Evolutionary conservation across 2,797 vertebrate genomes (phyloP).

Genomic region (Valencia hispanica): DNA sequence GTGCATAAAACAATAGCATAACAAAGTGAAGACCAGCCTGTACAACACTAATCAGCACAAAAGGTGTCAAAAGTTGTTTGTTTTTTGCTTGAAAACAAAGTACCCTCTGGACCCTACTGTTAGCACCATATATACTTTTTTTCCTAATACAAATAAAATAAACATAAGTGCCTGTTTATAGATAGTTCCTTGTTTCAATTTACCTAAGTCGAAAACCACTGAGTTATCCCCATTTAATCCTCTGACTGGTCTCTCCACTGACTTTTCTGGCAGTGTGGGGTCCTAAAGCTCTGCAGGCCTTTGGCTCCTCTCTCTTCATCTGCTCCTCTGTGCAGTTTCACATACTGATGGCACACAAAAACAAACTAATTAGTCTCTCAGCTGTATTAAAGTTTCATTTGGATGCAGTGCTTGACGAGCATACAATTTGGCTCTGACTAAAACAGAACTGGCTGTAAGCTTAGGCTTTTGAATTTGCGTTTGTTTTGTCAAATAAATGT

Average conservation of each 20-base stretch:
- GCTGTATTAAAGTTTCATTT: constrained; percentile 59
- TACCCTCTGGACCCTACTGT: constrained; percentile 36
- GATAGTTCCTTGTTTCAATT: constrained; percentile 25
- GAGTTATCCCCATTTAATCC: constrained; percentile 23
- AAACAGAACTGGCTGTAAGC: constrained; percentile 15
- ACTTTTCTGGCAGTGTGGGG: constrained; percentile 24
- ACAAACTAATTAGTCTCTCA: constrained; percentile 69
- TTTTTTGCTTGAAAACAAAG: constrained; percentile 48
- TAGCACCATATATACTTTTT: constrained; percentile 28
- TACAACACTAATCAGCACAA: constrained; percentile 50
- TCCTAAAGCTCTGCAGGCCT: constrained; percentile 52
- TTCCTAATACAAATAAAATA: constrained; percentile 29
- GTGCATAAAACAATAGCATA: constrained; percentile 65
- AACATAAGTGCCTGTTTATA: constrained; percentile 26
- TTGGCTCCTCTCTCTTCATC: constrained; percentile 48
- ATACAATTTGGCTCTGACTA: constrained; percentile 19
- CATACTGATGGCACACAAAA: constrained; percentile 58
- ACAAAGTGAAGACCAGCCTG: constrained; percentile 55
- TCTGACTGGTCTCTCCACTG: constrained; percentile 37
- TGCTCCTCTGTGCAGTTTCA: constrained; percentile 49
- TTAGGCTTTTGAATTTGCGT: constrained; percentile 10
- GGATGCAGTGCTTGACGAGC: constrained; percentile 44
- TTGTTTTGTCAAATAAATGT: constrained; percentile 14
- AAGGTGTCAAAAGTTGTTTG: constrained; percentile 57
- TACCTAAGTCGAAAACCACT: constrained; percentile 15